phyloP scores from a whole-genome alignment of 2,888 invertebrate genomes.

The Apotomis capreana region DNA sequence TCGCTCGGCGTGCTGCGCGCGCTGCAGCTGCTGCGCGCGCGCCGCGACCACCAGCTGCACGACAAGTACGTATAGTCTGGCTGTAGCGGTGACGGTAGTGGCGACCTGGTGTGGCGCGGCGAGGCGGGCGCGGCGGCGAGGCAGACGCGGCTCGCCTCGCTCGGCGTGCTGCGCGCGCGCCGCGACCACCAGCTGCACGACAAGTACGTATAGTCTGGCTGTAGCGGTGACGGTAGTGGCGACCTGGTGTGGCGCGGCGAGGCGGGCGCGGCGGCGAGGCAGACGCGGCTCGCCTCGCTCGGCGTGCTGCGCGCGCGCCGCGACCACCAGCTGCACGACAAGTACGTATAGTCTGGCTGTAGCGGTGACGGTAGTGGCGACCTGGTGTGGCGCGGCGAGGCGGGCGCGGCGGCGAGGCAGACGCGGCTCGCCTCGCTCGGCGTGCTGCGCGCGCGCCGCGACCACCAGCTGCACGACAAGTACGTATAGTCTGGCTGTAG shows the following conservation, averaged over 20 bases:
- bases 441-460: not conserved
- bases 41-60: slow-evolving; percentile 81
- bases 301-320: not conserved
- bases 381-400: not conserved
- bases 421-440: not conserved
- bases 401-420: not conserved
- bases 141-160: slow-evolving; percentile 90
- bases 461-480: not conserved
- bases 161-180: slow-evolving; percentile 87
- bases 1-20: slow-evolving; percentile 93
- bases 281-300: not conserved
- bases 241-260: not conserved
- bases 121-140: slow-evolving; percentile 91
- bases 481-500: no score
- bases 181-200: slow-evolving; percentile 85
- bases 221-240: no score
- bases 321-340: not conserved
- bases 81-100: no score
- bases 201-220: slow-evolving; percentile 76
- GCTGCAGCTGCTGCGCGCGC: slow-evolving; percentile 87
- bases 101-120: slow-evolving; percentile 90
- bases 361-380: no score
- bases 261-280: not conserved
- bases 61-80: slow-evolving; percentile 83
- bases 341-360: no score